Evolutionary conservation across 2,888 invertebrate genomes (phyloP).

Genomic region (Argyresthia goedartella): DNA sequence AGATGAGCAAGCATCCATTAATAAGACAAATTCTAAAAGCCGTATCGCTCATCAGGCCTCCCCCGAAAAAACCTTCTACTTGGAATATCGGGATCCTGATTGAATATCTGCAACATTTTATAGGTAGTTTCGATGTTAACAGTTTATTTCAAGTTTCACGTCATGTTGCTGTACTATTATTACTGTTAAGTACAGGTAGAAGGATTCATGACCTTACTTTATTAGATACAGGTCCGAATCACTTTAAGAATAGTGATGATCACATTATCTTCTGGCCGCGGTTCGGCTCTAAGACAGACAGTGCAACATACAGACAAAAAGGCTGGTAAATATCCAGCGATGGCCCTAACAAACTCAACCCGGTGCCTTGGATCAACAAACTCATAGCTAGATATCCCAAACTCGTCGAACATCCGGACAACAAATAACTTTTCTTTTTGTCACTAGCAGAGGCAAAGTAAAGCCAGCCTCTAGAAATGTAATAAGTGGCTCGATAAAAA

Average conservation of each 20-base stretch:
- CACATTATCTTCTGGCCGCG: conserved; percentile 12
- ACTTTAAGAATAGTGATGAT: conserved; percentile 3
- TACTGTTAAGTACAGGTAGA: conserved; percentile 12
- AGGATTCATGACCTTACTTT: no score
- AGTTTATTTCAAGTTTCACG: conserved; percentile 5
- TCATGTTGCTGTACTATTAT: conserved; percentile 4
- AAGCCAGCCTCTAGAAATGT: conserved; percentile 11
- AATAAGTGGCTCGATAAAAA: conserved; percentile 13
- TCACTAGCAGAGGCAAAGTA: conserved; percentile 5
- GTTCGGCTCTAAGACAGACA: no score
- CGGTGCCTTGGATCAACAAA: no score
- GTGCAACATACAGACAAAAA: no score
- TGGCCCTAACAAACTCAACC: no score
- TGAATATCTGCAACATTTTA: no score
- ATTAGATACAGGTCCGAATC: background rate
- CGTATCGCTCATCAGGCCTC: no score
- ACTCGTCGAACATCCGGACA: background rate
- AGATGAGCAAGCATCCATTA: no score
- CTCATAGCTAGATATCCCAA: conserved; percentile 3
- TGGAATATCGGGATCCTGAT: no score
- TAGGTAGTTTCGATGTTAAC: conserved; percentile 10
- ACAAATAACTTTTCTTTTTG: conserved; percentile 6
- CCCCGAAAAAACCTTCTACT: no score
- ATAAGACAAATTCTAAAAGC: no score
- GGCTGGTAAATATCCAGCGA: no score